Percentiles rank a stretch among this genome's conserved stretches.
phyloP scores from a whole-genome alignment of 1,140 invertebrate species.

The Lanistes nyassanus region DNA sequence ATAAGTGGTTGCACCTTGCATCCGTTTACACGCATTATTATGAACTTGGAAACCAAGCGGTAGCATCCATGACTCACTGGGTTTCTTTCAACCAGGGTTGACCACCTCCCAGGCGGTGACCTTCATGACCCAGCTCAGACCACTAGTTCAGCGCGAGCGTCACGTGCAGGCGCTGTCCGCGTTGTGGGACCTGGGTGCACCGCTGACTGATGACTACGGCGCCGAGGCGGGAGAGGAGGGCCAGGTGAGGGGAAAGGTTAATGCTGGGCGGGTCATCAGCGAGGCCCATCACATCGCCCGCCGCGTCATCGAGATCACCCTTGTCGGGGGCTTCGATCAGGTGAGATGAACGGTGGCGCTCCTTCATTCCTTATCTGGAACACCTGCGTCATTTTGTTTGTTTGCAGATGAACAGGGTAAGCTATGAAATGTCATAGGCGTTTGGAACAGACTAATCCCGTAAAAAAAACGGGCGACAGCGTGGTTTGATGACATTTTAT shows the following conservation, averaged over 20 bases:
- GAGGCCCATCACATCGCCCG: constrained; percentile 21
- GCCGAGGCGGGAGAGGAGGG: constrained; percentile 2
- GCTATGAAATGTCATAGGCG: too few relatives aligned
- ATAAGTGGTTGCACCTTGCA: too few relatives aligned
- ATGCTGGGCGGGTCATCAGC: background rate
- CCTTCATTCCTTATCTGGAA: too few relatives aligned
- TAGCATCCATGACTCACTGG: background rate
- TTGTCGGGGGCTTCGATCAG: constrained; percentile 34
- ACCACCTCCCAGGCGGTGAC: constrained; percentile 28
- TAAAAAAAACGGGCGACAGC: too few relatives aligned
- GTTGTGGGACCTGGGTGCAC: constrained; percentile 28
- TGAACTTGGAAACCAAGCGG: too few relatives aligned
- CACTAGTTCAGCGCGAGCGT: constrained; percentile 26
- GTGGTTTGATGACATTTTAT: too few relatives aligned
- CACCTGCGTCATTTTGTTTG: too few relatives aligned
- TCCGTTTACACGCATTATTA: too few relatives aligned
- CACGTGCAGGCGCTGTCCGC: constrained; percentile 30
- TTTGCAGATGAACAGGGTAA: too few relatives aligned
- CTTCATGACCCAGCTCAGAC: constrained; percentile 29
- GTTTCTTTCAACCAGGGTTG: constrained; percentile 19
- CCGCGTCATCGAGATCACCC: constrained; percentile 34
- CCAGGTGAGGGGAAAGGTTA: background rate
- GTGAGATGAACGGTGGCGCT: constrained; percentile 3
- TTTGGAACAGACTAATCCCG: too few relatives aligned
- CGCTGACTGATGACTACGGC: constrained; percentile 27